Evolutionary conservation across 2,888 invertebrate species (phyloP), one percentile per base, ranked within the genome.

Genomic region (Pyrrhosoma nymphula): DNA sequence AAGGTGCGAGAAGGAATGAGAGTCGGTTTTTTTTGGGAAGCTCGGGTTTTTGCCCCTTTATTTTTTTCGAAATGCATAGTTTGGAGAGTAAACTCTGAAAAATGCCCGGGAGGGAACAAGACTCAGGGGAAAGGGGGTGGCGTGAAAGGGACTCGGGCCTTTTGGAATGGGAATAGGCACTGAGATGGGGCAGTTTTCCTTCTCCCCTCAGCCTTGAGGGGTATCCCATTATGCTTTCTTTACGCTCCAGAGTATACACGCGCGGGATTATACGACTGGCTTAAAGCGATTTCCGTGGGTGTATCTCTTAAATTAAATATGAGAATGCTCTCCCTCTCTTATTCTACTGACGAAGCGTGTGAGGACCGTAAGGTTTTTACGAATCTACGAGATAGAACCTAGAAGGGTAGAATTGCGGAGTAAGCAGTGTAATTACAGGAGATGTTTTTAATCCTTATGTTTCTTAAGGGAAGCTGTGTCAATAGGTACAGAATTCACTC

Each of bases 151-250:
- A 82, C 75, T 35, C 2, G 30, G 35, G 26, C 8, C n/a, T 20
- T n/a, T n/a, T 69, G 69, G 69, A 10, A 60, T 60, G 16, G 47
- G 47, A n/a, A 8, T 47, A 8, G 47, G 8, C 47, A 4, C 47
- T 2, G 47, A 47, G 47, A 47, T 8, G 47, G n/a, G n/a, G 23
- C 69, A 69, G 23, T 69, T 47, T 69, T 69, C 69, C 69, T 69
- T 26, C 16, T 82, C 69, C 82, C 69, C 35, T 82, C 16, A 35
- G 82, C 35, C 35, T 16, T 14, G 12, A n/a, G 82, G 18, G 30
- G n/a, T 82, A 82, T 35, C 30, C 82, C 82, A 82, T 82, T 82
- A 82, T 82, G 82, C 30, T 82, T 82, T 30, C 82, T 82, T 82
- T 82, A 35, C 82, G 30, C 35, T 82, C 82, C 82, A 30, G 82